Evolutionary conservation across 2,797 vertebrate genomes (phyloP).

Genomic region (Hyperoplus immaculatus): DNA sequence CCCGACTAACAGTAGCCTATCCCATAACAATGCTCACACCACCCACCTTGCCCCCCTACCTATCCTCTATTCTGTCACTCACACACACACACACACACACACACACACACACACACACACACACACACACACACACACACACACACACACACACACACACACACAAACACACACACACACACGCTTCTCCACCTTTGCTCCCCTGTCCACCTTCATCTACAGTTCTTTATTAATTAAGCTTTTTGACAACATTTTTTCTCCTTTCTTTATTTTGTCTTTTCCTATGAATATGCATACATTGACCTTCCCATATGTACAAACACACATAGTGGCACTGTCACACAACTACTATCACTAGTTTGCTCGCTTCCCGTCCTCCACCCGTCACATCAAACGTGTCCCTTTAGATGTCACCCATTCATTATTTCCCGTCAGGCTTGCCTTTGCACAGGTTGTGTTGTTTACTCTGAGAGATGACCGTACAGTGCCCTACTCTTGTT

Average conservation of each 20-base stretch:
- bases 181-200: slow-evolving; percentile 28
- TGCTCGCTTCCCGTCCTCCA: slow-evolving; percentile 14
- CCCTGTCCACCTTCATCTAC: slow-evolving; percentile 34
- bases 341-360: background rate
- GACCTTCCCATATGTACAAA: background rate
- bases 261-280: background rate
- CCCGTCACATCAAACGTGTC: slow-evolving; percentile 13
- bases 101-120: slow-evolving; percentile 23
- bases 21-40: slow-evolving; percentile 57
- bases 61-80: slow-evolving; percentile 51
- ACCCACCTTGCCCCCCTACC: slow-evolving; percentile 63
- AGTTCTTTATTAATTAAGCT: slow-evolving; percentile 29
- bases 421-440: slow-evolving; percentile 15
- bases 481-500: background rate
- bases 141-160: slow-evolving; percentile 25
- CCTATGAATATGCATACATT: background rate
- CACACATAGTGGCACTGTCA: background rate
- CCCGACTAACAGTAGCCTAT: slow-evolving; percentile 70
- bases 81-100: slow-evolving; percentile 28
- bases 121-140: slow-evolving; percentile 30
- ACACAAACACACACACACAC: slow-evolving; percentile 30
- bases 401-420: slow-evolving; percentile 4
- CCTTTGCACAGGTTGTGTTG: background rate
- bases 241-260: background rate
- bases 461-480: background rate